Evolutionary conservation across 2,888 invertebrate species (phyloP), one percentile per base, ranked within the genome.

Genomic region (Lithophane ornitopus): DNA sequence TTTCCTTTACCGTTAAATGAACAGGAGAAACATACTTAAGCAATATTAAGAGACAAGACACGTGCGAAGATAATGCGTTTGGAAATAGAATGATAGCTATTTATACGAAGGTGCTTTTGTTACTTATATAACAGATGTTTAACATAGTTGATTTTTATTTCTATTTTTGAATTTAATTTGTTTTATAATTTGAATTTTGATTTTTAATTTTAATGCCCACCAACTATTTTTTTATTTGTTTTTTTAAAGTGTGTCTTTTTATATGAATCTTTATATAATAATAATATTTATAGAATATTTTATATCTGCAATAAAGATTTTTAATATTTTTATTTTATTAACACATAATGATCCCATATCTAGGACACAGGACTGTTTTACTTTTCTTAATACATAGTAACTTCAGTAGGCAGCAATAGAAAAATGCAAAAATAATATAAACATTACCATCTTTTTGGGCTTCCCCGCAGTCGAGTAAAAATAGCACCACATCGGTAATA

Each of bases 21-120:
- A 75, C 66, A 59, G 46, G 54, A 46, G 74, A 59, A 80, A 61
- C 44, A 22, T 22, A 74, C 62, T 78, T 34, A 66, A 41, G 12
- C 9, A n/a, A 54, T 75, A 81, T 81, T 78, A 61, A 66, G 14
- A 74, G 46, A 81, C 81, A 28, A 26, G 39, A 81, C 78, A 78
- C 78, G 81, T 66, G 52, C 75, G 28, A 54, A 61, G 16, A 52
- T 67, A 74, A 74, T 61, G 66, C 41, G 28, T n/a, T 59, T 26
- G 12, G 46, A 41, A 62, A 72, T 22, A 28, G 9, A 78, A 46
- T 59, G 12, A 74, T 54, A 54, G 19, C 58, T 65, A 12, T 59
- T 46, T 46, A n/a, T 61, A 61, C 22, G 4, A 65, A 56, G 7
- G n/a, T 52, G 11, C 2, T 59, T 22, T 26, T 79, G 22, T 41